A percentile compares a stretch with the other conserved stretches of the same genome.
Evolutionary conservation across 2,797 vertebrate species (phyloP).

Genomic region (Uromys caudimaculatus): DNA sequence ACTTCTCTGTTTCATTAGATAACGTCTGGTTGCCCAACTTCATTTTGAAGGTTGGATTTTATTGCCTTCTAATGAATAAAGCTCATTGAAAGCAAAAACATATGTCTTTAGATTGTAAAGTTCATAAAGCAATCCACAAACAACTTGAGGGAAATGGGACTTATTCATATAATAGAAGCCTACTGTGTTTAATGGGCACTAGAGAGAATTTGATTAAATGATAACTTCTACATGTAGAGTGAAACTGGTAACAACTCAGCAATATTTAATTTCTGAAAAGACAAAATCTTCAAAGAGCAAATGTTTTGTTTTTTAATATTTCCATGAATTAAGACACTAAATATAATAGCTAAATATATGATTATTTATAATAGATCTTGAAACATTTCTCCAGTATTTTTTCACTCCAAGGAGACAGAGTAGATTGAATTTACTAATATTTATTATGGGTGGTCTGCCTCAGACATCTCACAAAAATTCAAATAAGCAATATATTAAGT

Average conservation of each 20-base stretch:
- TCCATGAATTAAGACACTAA: background rate
- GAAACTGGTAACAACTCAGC: background rate
- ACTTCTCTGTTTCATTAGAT: background rate
- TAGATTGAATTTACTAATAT: background rate
- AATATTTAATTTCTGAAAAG: background rate
- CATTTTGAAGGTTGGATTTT: background rate
- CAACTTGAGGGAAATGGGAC: background rate
- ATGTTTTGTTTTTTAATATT: background rate
- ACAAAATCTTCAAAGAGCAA: background rate
- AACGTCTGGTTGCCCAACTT: accelerated
- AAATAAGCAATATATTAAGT: background rate
- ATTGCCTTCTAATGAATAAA: background rate
- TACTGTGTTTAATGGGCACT: background rate
- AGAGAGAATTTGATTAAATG: background rate
- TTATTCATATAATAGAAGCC: background rate
- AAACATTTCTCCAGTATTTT: background rate
- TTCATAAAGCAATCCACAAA: background rate
- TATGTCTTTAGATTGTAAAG: background rate
- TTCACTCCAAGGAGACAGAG: background rate
- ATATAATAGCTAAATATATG: background rate
- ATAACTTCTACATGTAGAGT: background rate
- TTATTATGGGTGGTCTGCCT: background rate
- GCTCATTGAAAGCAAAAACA: background rate
- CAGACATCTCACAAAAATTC: background rate
- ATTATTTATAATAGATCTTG: background rate